Percentiles rank a stretch among this genome's conserved stretches.
These are phyloP conservation scores for Pararge aegeria DNA, from an alignment of 1,140 invertebrate species.

Conservation along the genomic window DNA sequence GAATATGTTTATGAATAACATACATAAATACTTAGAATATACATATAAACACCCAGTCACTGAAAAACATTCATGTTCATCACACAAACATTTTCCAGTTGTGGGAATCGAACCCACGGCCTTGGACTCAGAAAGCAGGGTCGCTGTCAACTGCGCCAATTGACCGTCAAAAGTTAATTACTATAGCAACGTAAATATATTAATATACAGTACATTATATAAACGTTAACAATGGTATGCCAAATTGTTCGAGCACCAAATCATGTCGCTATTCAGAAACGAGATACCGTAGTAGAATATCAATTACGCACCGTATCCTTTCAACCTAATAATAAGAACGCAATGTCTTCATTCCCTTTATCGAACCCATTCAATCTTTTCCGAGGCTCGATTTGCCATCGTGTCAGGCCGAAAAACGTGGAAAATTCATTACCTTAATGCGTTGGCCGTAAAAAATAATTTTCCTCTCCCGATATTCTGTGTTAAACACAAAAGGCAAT, in stretches of 20 bases:
- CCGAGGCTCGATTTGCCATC: constrained; percentile 9
- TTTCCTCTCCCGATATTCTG: constrained; percentile 4
- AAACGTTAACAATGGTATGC: neutral
- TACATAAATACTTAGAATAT: no score
- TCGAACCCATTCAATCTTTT: constrained; percentile 15
- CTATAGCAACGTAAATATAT: no score
- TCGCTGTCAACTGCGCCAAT: no score
- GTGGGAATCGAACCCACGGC: no score
- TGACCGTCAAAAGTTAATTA: no score
- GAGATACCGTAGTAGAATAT: neutral
- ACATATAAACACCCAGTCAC: no score
- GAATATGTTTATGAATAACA: no score
- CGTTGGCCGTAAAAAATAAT: constrained; percentile 9
- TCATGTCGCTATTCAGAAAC: neutral
- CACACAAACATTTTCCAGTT: no score
- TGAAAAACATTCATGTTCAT: no score
- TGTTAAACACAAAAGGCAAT: constrained; percentile 1
- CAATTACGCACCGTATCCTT: constrained; percentile 5
- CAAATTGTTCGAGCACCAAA: neutral
- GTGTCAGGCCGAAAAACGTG: constrained; percentile 12
- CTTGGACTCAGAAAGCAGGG: no score
- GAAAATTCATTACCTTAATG: constrained; percentile 16
- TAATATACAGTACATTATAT: no score
- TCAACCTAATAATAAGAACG: constrained; percentile 13
- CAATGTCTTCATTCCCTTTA: constrained; percentile 16